Conservation (phyloP, 2,888 invertebrate species). For the Patella depressa region DNA sequence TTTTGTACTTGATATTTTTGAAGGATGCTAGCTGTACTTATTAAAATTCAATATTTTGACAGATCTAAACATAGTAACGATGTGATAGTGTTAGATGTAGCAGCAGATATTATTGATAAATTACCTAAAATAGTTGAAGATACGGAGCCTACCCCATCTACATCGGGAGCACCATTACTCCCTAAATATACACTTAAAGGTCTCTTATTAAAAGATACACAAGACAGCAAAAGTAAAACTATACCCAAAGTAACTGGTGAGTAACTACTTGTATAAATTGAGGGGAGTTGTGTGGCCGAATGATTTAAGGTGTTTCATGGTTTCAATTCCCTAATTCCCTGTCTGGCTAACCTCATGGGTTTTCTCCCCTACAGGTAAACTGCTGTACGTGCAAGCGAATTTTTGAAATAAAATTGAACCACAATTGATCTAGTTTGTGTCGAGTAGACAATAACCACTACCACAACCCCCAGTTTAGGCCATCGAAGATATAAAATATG, state of each 20-base stretch:
- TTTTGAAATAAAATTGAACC: no score
- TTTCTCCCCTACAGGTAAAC: no score
- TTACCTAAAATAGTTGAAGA: constrained; percentile 63
- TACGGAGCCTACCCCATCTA: constrained; percentile 42
- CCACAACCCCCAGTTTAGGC: no score
- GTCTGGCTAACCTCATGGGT: no score
- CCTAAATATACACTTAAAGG: constrained; percentile 7
- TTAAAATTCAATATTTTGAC: constrained; percentile 6
- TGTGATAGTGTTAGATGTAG: constrained; percentile 82
- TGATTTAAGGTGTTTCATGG: no score
- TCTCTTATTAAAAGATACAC: constrained; percentile 14
- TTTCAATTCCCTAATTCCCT: no score
- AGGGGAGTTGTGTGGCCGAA: no score
- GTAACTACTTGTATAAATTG: not conserved
- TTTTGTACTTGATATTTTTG: no score
- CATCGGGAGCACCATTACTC: constrained; percentile 22
- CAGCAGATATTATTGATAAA: constrained; percentile 78
- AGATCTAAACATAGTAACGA: constrained; percentile 79
- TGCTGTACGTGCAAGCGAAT: no score
- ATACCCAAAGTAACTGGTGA: not conserved
- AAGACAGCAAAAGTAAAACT: constrained; percentile 15
- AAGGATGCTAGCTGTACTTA: not conserved
- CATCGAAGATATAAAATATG: no score
- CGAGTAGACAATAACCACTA: no score
- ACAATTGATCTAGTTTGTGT: no score